Percentiles rank a stretch among this genome's conserved stretches.
These are phyloP conservation scores for Scartelaos histophorus DNA, from an alignment of 2,113 vertebrate genomes.

Conservation along the genomic window DNA sequence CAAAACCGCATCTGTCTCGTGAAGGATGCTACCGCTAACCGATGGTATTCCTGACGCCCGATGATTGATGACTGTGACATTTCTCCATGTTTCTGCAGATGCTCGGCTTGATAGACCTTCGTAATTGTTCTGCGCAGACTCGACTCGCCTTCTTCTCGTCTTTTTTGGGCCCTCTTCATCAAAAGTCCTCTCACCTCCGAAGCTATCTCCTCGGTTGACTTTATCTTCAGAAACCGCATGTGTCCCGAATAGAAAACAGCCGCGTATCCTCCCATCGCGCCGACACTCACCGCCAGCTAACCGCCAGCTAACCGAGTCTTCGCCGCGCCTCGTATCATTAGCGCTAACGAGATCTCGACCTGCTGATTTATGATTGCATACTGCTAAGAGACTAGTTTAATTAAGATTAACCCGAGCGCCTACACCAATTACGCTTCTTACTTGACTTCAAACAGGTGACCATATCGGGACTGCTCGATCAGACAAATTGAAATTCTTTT, in stretches of 20 bases:
- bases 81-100: conserved; percentile 24
- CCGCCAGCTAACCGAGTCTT: conserved; percentile 41
- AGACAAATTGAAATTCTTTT: background rate
- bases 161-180: conserved; percentile 31
- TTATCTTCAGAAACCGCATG: conserved; percentile 21
- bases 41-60: conserved; percentile 1
- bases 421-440: conserved; percentile 41
- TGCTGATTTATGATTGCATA: conserved; percentile 61
- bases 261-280: conserved; percentile 40
- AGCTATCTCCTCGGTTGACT: conserved; percentile 32
- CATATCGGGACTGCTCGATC: background rate
- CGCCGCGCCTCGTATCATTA: conserved; percentile 59
- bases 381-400: conserved; percentile 26
- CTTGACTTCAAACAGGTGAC: conserved; percentile 18
- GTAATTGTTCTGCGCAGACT: conserved; percentile 37
- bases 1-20: background rate
- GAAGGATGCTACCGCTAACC: background rate
- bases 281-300: conserved; percentile 14
- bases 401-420: conserved; percentile 41
- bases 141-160: conserved; percentile 19
- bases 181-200: conserved; percentile 43
- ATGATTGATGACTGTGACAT: conserved; percentile 49
- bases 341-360: conserved; percentile 58
- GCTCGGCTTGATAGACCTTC: conserved; percentile 29
- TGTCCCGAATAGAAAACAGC: conserved; percentile 55